Conservation (phyloP, 2,797 vertebrate genomes). For the Enteromius thamalakanensis region DNA sequence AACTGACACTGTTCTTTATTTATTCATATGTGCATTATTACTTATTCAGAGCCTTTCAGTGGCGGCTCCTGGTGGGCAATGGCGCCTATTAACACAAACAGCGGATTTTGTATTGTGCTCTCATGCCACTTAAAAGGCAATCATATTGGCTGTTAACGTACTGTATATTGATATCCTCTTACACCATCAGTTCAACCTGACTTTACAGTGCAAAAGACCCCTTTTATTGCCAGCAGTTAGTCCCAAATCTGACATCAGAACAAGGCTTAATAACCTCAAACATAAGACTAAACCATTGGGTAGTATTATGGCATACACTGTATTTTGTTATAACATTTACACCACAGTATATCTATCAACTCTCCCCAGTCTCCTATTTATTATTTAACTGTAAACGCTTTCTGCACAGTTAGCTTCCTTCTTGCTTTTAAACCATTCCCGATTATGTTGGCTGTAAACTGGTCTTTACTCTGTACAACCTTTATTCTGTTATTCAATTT, state of each 20-base stretch:
- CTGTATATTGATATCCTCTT: conserved; percentile 12
- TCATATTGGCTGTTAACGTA: conserved; percentile 28
- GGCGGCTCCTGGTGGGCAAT: conserved; percentile 29
- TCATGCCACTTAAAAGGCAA: conserved; percentile 31
- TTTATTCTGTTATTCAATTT: not conserved
- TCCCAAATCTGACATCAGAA: conserved; percentile 39
- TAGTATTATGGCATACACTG: not conserved
- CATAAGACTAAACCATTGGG: conserved; percentile 17
- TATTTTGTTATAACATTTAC: not conserved
- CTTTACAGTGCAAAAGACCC: conserved; percentile 1
- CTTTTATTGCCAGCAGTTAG: conserved; percentile 4
- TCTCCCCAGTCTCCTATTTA: no score
- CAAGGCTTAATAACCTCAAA: conserved; percentile 31
- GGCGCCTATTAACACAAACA: conserved; percentile 45
- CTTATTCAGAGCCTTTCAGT: conserved; percentile 55
- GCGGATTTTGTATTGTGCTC: conserved; percentile 19
- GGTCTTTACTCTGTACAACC: not conserved
- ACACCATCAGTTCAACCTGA: conserved; percentile 9
- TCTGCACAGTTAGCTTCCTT: no score
- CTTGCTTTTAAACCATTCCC: not conserved
- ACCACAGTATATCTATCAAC: not conserved
- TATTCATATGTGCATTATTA: conserved; percentile 59
- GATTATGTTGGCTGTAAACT: conserved; percentile 2
- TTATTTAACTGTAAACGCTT: no score
- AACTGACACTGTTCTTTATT: conserved; percentile 54